Evolutionary conservation across 2,113 vertebrate species (phyloP), one percentile per base, ranked within the genome.

Genomic region (Penelope pileata): DNA sequence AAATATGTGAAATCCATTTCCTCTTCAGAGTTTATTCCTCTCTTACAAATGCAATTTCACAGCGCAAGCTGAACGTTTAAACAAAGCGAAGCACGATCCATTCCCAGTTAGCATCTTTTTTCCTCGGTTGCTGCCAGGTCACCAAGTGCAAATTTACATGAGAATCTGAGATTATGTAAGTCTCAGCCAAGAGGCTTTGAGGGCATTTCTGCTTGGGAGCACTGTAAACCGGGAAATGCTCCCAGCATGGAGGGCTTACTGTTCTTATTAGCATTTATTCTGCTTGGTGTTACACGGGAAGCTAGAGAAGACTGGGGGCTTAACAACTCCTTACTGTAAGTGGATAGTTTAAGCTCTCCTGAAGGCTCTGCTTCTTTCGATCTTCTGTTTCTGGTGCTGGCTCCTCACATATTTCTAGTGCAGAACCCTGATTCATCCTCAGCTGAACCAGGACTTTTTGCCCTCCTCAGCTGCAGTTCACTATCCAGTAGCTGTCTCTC

Each of bases 1-100:
- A 97, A 97, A 96, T 97, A 97, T 83, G 95, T 94, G 96, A 96
- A 96, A 97, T 96, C 91, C 86, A 95, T 96, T 93, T 94, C 93
- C 89, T 75, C 96, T 95, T 83, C 75, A 90, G 94, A 95, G 91
- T 95, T 96, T 96, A 96, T 97, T 97, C 91, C 95, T 93, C 91
- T 80, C 53, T 96, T 95, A 85, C 62, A 81, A 95, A 93, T 96
- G 93, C 93, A 96, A 91, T 97, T 96, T 93, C 96, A 91, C 87
- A 91, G 96, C 81, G 79, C 56, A 83, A 94, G 85, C 58, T 91
- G 94, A 96, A 88, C 72, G 3, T 91, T 96, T 96, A 95, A 94
- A 96, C 51, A 90, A 97, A 95, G 79, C 24, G 8, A 93, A 88
- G 76, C 13, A 56, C 86, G 66, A 90, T 91, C 76, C 91, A 86